These are phyloP conservation scores for Heteromurus nitidus DNA, from an alignment of 2,888 invertebrate genomes.

Conservation along the genomic window DNA sequence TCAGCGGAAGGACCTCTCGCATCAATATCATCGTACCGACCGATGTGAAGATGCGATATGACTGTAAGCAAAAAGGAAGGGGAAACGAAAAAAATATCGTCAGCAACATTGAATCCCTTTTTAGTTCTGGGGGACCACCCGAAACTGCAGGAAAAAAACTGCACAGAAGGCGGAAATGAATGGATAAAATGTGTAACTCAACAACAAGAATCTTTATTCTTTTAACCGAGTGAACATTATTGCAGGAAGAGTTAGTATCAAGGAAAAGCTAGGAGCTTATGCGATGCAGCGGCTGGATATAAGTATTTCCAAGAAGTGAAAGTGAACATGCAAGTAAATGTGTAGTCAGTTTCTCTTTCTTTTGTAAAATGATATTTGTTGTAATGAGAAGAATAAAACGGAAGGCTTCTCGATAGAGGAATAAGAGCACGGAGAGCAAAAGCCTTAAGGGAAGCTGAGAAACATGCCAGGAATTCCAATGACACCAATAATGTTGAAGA, in stretches of 20 bases:
- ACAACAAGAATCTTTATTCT: not conserved
- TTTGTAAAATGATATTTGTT: slow-evolving; percentile 26
- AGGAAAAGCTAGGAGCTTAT: too few relatives aligned
- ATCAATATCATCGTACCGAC: slow-evolving; percentile 10
- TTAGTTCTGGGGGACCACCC: too few relatives aligned
- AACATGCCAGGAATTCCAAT: slow-evolving; percentile 32
- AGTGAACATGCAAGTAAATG: too few relatives aligned
- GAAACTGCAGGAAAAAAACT: not conserved
- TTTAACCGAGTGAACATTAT: not conserved
- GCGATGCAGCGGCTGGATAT: too few relatives aligned
- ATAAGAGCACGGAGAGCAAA: not conserved
- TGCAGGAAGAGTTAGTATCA: not conserved
- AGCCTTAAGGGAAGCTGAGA: slow-evolving; percentile 15
- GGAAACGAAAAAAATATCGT: slow-evolving; percentile 17
- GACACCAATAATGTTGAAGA: not conserved
- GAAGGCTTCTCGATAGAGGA: too few relatives aligned
- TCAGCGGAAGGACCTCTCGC: slow-evolving; percentile 10
- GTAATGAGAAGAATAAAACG: slow-evolving; percentile 15
- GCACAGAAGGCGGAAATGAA: slow-evolving; percentile 4
- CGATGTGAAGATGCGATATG: not conserved
- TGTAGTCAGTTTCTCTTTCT: not conserved
- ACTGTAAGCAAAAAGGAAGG: not conserved
- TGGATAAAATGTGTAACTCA: not conserved
- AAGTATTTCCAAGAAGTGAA: too few relatives aligned
- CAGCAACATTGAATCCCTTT: too few relatives aligned